Conservation (phyloP, 2,797 vertebrate genomes). For the Parotocinclus haroldoi region DNA sequence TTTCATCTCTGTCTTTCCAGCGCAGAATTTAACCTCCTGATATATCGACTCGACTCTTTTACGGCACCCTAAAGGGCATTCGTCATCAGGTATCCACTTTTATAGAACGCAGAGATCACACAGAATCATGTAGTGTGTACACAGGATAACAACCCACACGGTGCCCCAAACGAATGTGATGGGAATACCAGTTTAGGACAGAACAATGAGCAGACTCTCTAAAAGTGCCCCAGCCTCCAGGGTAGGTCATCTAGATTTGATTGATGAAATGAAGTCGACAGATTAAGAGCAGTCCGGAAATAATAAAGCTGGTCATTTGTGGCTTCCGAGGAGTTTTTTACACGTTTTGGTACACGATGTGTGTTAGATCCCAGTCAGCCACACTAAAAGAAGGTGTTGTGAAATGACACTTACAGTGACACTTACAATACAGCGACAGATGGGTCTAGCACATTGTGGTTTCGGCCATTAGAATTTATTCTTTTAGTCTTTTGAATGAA, state of each 20-base stretch:
- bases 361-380: slow-evolving; percentile 47
- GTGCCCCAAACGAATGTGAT: slow-evolving; percentile 48
- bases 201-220: slow-evolving; percentile 31
- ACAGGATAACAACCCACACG: slow-evolving; percentile 49
- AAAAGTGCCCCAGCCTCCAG: slow-evolving; percentile 27
- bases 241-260: slow-evolving; percentile 41
- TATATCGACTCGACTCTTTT: slow-evolving; percentile 53
- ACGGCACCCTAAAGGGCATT: slow-evolving; percentile 58
- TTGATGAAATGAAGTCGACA: slow-evolving; percentile 48
- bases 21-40: slow-evolving; percentile 56
- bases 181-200: slow-evolving; percentile 45
- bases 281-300: slow-evolving; percentile 46
- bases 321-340: slow-evolving; percentile 50
- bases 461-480: too few relatives aligned
- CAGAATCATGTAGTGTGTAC: slow-evolving; percentile 48
- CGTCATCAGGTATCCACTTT: slow-evolving; percentile 57
- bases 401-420: slow-evolving; percentile 25
- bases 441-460: too few relatives aligned
- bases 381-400: slow-evolving; percentile 36
- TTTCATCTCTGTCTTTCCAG: slow-evolving; percentile 45
- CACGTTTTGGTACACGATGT: slow-evolving; percentile 9
- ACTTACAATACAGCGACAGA: background rate
- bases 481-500: too few relatives aligned
- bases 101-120: slow-evolving; percentile 57
- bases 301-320: slow-evolving; percentile 50